Conservation (phyloP, 1,140 invertebrate species). For the Cherax destructor region DNA sequence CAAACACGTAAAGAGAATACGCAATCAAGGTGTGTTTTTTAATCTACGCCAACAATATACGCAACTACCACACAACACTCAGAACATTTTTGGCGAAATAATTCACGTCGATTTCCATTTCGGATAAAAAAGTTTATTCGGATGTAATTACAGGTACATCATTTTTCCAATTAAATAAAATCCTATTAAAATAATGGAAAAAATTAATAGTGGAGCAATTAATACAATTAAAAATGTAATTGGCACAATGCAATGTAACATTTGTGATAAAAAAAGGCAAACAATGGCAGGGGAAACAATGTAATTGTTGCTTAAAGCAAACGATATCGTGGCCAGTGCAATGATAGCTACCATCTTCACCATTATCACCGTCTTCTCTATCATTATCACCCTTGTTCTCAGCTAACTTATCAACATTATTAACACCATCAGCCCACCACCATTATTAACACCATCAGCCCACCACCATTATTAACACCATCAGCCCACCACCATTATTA, state of each 20-base stretch:
- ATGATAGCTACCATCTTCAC: too few relatives aligned
- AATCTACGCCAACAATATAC: too few relatives aligned
- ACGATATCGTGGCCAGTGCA: too few relatives aligned
- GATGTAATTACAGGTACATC: constrained; percentile 1
- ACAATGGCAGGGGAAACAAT: neutral
- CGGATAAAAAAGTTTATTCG: neutral
- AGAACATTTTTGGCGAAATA: neutral
- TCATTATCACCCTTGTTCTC: too few relatives aligned
- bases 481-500: too few relatives aligned
- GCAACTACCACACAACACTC: neutral
- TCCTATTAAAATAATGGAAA: neutral
- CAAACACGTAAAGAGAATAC: too few relatives aligned
- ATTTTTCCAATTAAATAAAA: neutral
- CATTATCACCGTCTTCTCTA: too few relatives aligned
- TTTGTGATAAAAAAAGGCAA: constrained; percentile 1
- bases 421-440: too few relatives aligned
- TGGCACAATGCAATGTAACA: constrained; percentile 5
- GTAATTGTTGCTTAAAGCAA: neutral
- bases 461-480: too few relatives aligned
- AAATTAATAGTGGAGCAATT: neutral
- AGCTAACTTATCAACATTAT: too few relatives aligned
- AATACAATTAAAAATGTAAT: constrained; percentile 14
- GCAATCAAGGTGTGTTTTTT: too few relatives aligned
- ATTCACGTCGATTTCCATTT: neutral
- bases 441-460: too few relatives aligned